These are phyloP conservation scores for Neogale vison DNA, from an alignment of 2,113 vertebrate genomes.

Conservation along the genomic window DNA sequence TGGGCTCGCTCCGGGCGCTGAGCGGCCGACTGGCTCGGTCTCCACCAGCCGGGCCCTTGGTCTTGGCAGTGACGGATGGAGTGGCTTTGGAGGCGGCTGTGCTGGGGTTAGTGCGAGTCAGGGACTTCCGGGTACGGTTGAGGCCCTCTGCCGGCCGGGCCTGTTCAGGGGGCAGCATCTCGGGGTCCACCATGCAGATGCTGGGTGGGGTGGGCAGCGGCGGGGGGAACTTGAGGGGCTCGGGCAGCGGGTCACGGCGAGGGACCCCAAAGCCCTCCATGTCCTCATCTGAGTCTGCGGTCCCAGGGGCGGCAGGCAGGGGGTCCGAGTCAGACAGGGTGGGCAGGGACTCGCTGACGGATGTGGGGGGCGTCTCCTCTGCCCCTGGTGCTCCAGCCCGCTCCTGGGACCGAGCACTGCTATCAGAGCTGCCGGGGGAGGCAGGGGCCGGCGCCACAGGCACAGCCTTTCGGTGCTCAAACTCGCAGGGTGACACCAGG, in stretches of 20 bases:
- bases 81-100: not conserved
- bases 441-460: not conserved
- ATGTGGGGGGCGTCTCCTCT: slow-evolving; percentile 88
- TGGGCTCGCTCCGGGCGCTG: slow-evolving; percentile 15
- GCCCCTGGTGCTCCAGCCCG: slow-evolving; percentile 48
- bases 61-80: slow-evolving; percentile 57
- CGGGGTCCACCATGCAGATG: slow-evolving; percentile 93
- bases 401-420: slow-evolving; percentile 88
- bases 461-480: slow-evolving; percentile 89
- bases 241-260: slow-evolving; percentile 86
- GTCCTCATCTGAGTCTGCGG: slow-evolving; percentile 89
- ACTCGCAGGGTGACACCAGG: slow-evolving; percentile 95
- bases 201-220: slow-evolving; percentile 89
- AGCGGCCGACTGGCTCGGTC: slow-evolving; percentile 59
- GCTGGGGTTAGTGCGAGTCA: not conserved
- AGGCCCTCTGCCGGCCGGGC: slow-evolving; percentile 70
- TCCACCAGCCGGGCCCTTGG: slow-evolving; percentile 68
- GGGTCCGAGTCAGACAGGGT: slow-evolving; percentile 90
- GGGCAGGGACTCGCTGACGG: slow-evolving; percentile 89
- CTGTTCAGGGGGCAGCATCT: slow-evolving; percentile 76
- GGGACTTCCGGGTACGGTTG: slow-evolving; percentile 80
- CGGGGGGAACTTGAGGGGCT: slow-evolving; percentile 88
- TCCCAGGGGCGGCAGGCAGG: slow-evolving; percentile 83
- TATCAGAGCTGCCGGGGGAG: slow-evolving; percentile 82
- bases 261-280: slow-evolving; percentile 43